A percentile compares a stretch with the other conserved stretches of the same genome.
These are phyloP conservation scores for Anguilla rostrata DNA, from an alignment of 2,113 vertebrate genomes.

Conservation along the genomic window DNA sequence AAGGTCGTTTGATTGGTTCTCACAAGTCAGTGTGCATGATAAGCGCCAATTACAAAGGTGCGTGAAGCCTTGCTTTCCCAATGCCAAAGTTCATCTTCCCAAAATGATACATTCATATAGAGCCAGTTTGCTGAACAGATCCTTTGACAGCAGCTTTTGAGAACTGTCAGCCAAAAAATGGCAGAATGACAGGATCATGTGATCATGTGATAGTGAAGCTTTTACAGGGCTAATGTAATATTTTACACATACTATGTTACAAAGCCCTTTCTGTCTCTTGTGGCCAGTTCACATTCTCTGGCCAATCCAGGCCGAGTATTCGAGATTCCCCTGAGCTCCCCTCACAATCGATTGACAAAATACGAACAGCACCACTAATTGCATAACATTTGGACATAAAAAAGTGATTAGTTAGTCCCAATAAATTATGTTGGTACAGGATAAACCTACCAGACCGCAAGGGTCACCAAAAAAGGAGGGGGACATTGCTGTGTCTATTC, in stretches of 20 bases:
- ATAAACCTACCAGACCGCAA: not conserved
- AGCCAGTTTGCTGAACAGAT: not conserved
- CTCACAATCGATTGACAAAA: not conserved
- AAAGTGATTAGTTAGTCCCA: not conserved
- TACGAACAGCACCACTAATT: not conserved
- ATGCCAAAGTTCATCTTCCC: not conserved
- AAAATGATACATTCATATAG: too few relatives aligned
- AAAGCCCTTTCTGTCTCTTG: not conserved
- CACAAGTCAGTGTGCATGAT: not conserved
- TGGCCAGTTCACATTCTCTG: not conserved
- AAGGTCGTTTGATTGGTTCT: not conserved
- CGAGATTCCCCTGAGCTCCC: not conserved
- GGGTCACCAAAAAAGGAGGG: not conserved
- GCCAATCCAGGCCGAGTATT: too few relatives aligned
- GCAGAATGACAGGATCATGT: not conserved
- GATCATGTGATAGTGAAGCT: not conserved
- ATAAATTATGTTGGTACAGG: not conserved
- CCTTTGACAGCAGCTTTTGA: not conserved
- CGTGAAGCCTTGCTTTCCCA: not conserved
- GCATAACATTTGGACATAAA: not conserved
- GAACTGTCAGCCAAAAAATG: not conserved
- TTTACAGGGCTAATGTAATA: not conserved
- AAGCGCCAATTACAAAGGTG: not conserved
- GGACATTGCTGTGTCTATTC: not conserved
- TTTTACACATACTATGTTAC: not conserved